Percentiles rank a stretch among this genome's conserved stretches.
Conservation (phyloP, 2,888 invertebrate species). For the Eupithecia centaureata region DNA sequence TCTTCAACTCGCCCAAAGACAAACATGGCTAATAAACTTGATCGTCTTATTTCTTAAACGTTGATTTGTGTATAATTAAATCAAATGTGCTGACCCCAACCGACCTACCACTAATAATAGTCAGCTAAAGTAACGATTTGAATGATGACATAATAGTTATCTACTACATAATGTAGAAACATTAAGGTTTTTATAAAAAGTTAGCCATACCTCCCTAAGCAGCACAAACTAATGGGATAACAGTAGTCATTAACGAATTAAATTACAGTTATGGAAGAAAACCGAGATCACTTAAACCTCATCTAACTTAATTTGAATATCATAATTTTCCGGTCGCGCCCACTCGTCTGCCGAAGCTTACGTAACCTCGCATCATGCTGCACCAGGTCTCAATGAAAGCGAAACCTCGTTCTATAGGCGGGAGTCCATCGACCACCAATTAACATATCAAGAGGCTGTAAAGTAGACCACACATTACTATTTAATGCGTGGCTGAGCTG, state of each 20-base stretch:
- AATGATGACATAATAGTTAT: too few relatives aligned
- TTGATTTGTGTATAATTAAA: neutral
- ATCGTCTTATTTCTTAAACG: neutral
- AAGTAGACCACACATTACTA: slow-evolving; percentile 4
- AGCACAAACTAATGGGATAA: too few relatives aligned
- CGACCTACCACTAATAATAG: neutral
- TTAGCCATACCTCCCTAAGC: too few relatives aligned
- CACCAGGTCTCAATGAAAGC: slow-evolving; percentile 33
- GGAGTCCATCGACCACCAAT: slow-evolving; percentile 14
- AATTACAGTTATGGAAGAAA: neutral
- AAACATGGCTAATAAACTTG: neutral
- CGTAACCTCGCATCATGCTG: neutral
- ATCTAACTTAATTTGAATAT: neutral
- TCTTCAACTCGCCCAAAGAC: neutral
- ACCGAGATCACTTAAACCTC: neutral
- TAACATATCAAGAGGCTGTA: slow-evolving; percentile 15
- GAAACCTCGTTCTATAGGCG: slow-evolving; percentile 32
- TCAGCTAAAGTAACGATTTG: neutral
- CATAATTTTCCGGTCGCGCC: neutral
- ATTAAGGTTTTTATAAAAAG: too few relatives aligned
- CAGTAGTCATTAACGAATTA: neutral
- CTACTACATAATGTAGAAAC: too few relatives aligned
- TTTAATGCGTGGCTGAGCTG: neutral
- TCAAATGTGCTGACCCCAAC: neutral
- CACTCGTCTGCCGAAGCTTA: neutral